phyloP scores from a whole-genome alignment of 2,888 invertebrate species.

The Hemicrepidius hirtus region DNA sequence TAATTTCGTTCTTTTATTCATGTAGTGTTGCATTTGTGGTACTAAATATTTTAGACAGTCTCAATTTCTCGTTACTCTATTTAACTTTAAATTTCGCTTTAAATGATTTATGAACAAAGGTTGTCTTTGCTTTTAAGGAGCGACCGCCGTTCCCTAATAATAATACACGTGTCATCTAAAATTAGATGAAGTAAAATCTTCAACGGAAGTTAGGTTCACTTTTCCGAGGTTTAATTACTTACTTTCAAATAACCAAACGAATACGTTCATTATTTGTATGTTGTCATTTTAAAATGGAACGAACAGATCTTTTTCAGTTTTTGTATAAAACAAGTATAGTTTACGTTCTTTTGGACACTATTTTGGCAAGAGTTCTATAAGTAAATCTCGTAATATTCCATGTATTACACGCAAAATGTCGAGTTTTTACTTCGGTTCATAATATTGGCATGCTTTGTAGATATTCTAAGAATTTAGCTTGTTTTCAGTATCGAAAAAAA shows the following conservation, averaged over 20 bases:
- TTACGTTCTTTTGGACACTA: not conserved
- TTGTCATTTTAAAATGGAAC: no score
- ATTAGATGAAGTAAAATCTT: constrained; percentile 32
- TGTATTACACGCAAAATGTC: constrained; percentile 9
- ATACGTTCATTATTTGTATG: no score
- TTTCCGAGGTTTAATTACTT: constrained; percentile 15
- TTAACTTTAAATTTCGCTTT: constrained; percentile 30
- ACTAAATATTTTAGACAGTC: constrained; percentile 2
- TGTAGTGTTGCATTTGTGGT: constrained; percentile 11
- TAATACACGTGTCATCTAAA: constrained; percentile 46
- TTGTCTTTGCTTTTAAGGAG: constrained; percentile 40
- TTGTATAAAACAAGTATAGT: no score
- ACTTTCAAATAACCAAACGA: constrained; percentile 9
- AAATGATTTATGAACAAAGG: constrained; percentile 44
- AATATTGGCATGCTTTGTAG: constrained; percentile 17
- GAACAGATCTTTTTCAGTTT: no score
- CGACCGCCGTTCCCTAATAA: constrained; percentile 36
- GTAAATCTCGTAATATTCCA: not conserved
- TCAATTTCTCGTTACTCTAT: constrained; percentile 2
- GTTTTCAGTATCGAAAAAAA: not conserved
- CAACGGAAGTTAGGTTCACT: constrained; percentile 34
- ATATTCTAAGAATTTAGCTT: constrained; percentile 19
- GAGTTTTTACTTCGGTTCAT: constrained; percentile 8
- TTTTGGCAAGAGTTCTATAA: constrained; percentile 12
- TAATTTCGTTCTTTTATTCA: constrained; percentile 24